phyloP scores from a whole-genome alignment of 2,888 invertebrate genomes.

The Polydrusus tereticollis region DNA sequence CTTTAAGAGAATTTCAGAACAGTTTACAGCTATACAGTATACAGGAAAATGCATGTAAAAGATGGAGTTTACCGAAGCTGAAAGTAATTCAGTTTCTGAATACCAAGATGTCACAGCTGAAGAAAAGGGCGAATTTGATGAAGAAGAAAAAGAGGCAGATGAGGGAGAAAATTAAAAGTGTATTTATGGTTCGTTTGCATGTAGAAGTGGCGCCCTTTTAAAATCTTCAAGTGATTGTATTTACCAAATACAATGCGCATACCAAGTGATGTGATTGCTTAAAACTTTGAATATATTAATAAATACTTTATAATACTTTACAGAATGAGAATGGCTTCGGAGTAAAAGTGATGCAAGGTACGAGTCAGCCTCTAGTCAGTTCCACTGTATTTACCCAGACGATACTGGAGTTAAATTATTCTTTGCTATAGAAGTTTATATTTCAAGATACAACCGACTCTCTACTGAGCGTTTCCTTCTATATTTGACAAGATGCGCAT shows the following conservation, averaged over 20 bases:
- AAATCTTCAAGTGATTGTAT: constrained; percentile 54
- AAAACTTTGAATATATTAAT: constrained; percentile 35
- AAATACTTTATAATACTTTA: constrained; percentile 17
- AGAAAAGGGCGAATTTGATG: constrained; percentile 86
- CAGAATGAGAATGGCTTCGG: no score
- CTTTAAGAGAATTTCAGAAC: constrained; percentile 91
- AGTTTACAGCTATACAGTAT: constrained; percentile 98
- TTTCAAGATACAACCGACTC: no score
- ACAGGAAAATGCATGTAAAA: constrained; percentile 98
- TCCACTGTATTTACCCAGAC: no score
- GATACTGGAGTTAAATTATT: no score
- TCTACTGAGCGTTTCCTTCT: no score
- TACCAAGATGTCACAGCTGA: constrained; percentile 92
- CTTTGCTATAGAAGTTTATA: no score
- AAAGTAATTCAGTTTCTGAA: constrained; percentile 91
- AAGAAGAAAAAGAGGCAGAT: constrained; percentile 79
- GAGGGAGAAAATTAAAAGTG: constrained; percentile 70
- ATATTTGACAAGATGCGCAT: no score
- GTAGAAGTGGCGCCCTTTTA: constrained; percentile 27
- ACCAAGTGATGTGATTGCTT: constrained; percentile 24
- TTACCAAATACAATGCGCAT: constrained; percentile 22
- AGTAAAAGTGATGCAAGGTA: no score
- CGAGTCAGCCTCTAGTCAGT: no score
- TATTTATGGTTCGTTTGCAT: constrained; percentile 24
- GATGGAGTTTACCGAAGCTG: constrained; percentile 95